Evolutionary conservation across 2,113 vertebrate species (phyloP), one percentile per base, ranked within the genome.

Genomic region (Ceyx cyanopectus): DNA sequence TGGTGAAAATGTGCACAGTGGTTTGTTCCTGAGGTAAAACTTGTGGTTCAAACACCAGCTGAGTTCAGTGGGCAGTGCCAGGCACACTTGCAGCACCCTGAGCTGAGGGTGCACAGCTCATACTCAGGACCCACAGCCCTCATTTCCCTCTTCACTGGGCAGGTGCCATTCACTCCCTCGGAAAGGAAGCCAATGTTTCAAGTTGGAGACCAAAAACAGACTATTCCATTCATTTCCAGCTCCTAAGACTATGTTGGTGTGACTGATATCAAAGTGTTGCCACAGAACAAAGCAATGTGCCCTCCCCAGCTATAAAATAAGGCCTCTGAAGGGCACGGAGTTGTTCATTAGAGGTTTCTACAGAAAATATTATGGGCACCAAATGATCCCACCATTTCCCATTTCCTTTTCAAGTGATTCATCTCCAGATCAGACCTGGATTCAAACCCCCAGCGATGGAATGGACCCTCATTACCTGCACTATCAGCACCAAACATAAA

Each of bases 241-340:
- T 94, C 89, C 62, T 81, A 58, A 79, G 69, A 85, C 63, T 85
- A 34, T 10, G 58, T 56, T 53, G 72, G 89, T 78, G 60, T 80
- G 63, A 76, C 86, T 69, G 91, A 87, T 51, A 87, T 10, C 76
- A 50, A 82, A 78, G 70, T 34, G 54, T 73, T 85, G 60, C 60
- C 60, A 41, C 79, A 96, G 83, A 86, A 93, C 40, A 95, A 92
- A 96, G 87, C 34, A 68, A 80, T 73, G 88, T 73, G 73, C 51
- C 92, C 87, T 82, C 95, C 92, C 89, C 84, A 87, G 75, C 75
- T 89, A 92, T 95, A 95, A 95, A 89, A 87, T n/a, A 85, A 93
- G 87, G 92, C 91, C 88, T 87, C 93, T 34, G 75, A 90, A 89
- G 81, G 89, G 86, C 80, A 86, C 50, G 0, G 53, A 63, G 61